Percentiles rank a stretch among this genome's conserved stretches.
Conservation (phyloP, 2,888 invertebrate genomes). For the Leucozona laternaria region DNA sequence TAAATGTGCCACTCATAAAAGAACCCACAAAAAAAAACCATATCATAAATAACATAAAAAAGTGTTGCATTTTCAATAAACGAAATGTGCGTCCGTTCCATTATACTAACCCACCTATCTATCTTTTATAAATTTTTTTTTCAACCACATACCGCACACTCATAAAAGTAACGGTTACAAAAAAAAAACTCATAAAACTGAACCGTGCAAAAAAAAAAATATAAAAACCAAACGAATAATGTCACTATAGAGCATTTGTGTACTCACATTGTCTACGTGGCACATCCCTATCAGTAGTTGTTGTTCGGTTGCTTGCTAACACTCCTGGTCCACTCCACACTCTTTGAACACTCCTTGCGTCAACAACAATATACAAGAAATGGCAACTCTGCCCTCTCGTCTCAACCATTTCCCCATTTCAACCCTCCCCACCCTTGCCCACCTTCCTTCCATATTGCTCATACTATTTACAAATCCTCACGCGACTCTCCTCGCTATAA, state of each 20-base stretch:
- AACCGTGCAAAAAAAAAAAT: constrained; percentile 5
- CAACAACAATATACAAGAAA: constrained; percentile 38
- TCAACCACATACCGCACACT: constrained; percentile 66
- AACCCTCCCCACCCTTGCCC: neutral
- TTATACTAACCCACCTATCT: constrained; percentile 43
- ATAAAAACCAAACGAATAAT: constrained; percentile 52
- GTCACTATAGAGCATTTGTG: constrained; percentile 55
- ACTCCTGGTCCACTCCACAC: constrained; percentile 51
- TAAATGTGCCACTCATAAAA: constrained; percentile 57
- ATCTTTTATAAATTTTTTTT: constrained; percentile 46
- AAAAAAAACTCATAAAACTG: constrained; percentile 50
- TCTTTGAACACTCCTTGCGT: constrained; percentile 42
- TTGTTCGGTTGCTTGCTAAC: constrained; percentile 36
- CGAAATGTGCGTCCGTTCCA: constrained; percentile 66
- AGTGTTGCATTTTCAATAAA: constrained; percentile 75
- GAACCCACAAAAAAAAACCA: constrained; percentile 31
- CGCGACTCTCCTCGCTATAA: constrained; percentile 64
- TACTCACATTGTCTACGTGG: constrained; percentile 73
- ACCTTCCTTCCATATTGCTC: neutral
- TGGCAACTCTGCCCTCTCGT: constrained; percentile 47
- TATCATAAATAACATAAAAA: constrained; percentile 64
- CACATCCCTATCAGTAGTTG: constrained; percentile 51
- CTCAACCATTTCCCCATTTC: constrained; percentile 3
- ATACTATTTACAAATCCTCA: constrained; percentile 64
- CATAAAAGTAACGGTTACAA: constrained; percentile 58